Percentiles rank a stretch among this genome's conserved stretches.
These are phyloP conservation scores for Gandaritis pyraliata DNA, from an alignment of 2,888 invertebrate species.

Conservation along the genomic window DNA sequence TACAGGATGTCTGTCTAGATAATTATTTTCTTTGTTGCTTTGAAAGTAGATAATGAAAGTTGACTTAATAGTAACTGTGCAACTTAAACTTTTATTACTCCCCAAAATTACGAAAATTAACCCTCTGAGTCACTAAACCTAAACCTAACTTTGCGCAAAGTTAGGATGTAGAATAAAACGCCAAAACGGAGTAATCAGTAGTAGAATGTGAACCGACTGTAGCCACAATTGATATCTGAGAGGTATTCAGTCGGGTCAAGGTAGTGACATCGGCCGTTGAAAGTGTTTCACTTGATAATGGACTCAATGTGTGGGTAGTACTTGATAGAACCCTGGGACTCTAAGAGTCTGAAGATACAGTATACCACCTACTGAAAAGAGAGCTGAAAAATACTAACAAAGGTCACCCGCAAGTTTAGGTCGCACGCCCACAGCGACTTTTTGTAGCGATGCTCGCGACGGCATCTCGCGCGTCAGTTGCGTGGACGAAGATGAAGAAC, in stretches of 20 bases:
- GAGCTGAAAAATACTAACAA: too few relatives aligned
- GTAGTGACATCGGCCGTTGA: constrained; percentile 6
- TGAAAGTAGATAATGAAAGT: not conserved
- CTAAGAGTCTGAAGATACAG: not conserved
- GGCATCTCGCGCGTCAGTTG: too few relatives aligned
- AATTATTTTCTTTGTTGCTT: not conserved
- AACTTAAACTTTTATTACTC: too few relatives aligned
- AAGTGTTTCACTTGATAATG: constrained; percentile 16
- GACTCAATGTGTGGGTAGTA: not conserved
- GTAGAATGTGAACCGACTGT: constrained; percentile 15
- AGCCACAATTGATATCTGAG: constrained; percentile 16
- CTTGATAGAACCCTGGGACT: not conserved
- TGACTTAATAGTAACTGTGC: too few relatives aligned
- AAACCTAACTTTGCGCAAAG: too few relatives aligned
- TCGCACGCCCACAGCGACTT: too few relatives aligned
- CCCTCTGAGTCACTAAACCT: too few relatives aligned
- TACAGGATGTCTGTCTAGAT: constrained; percentile 9
- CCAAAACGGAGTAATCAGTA: constrained; percentile 3
- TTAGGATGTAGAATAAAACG: not conserved
- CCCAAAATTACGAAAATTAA: too few relatives aligned
- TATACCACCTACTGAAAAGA: too few relatives aligned
- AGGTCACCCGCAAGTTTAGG: too few relatives aligned
- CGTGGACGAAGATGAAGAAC: too few relatives aligned
- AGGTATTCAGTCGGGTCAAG: constrained; percentile 11
- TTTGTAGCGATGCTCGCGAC: too few relatives aligned